These are phyloP conservation scores for Drosophila antonietae DNA, from an alignment of 2,888 invertebrate species.

Conservation along the genomic window DNA sequence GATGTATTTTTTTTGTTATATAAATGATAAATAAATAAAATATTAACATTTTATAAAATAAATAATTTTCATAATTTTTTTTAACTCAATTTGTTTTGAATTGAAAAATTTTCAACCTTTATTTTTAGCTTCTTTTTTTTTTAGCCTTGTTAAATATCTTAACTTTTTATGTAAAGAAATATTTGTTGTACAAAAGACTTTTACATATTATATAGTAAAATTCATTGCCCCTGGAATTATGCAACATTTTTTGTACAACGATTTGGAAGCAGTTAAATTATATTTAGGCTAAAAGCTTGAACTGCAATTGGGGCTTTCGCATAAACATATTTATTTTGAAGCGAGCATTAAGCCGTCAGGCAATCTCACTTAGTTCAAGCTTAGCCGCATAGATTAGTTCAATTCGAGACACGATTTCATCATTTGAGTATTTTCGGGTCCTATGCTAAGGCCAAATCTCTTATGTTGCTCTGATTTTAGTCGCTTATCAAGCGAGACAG, in stretches of 20 bases:
- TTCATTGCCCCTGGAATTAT: constrained; percentile 45
- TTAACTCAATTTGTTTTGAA: too few relatives aligned
- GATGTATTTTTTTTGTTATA: too few relatives aligned
- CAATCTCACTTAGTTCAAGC: background rate
- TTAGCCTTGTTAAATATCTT: too few relatives aligned
- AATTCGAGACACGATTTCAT: constrained; percentile 28
- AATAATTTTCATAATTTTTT: too few relatives aligned
- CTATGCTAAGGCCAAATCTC: constrained; percentile 16
- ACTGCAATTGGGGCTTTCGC: background rate
- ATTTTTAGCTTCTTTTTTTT: too few relatives aligned
- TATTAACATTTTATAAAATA: too few relatives aligned
- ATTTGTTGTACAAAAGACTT: background rate
- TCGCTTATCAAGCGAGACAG: constrained; percentile 52
- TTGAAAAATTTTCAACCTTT: too few relatives aligned
- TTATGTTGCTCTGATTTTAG: constrained; percentile 17
- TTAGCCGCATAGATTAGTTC: background rate
- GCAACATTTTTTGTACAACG: constrained; percentile 20
- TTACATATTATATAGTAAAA: background rate
- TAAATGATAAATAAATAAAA: too few relatives aligned
- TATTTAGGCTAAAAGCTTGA: background rate
- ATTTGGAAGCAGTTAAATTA: background rate
- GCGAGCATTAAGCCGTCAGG: background rate
- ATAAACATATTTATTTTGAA: background rate
- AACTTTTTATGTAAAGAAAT: too few relatives aligned
- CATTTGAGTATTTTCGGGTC: constrained; percentile 27